A percentile compares a stretch with the other conserved stretches of the same genome.
Conservation (phyloP, 2,797 vertebrate genomes). For the Antennarius maculatus region DNA sequence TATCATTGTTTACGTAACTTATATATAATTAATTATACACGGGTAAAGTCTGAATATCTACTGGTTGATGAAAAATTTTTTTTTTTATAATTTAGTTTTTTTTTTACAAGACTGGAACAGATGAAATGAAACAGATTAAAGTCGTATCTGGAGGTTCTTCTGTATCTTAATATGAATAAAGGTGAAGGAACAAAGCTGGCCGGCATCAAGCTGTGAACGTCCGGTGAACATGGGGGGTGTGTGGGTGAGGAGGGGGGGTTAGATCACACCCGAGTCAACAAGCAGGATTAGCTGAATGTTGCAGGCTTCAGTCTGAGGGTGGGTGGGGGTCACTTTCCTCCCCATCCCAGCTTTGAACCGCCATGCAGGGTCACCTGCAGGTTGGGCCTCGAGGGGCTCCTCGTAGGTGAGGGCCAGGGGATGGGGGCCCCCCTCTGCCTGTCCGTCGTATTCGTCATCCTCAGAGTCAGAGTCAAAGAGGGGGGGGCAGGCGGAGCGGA, state of each 20-base stretch:
- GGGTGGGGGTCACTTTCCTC: slow-evolving; percentile 9
- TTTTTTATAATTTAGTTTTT: too few species aligned
- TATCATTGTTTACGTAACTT: too few species aligned
- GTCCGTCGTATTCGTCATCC: slow-evolving; percentile 76
- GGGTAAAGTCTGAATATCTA: too few species aligned
- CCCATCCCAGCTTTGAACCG: slow-evolving; percentile 25
- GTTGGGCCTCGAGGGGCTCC: slow-evolving; percentile 79
- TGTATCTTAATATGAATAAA: not conserved
- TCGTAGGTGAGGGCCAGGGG: slow-evolving; percentile 82
- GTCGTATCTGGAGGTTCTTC: too few species aligned
- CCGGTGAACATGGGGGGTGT: slow-evolving; percentile 16
- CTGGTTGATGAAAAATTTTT: too few species aligned
- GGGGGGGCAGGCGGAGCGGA: slow-evolving; percentile 78
- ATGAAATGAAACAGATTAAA: too few species aligned
- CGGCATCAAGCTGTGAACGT: slow-evolving; percentile 40
- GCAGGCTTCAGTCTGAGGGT: slow-evolving; percentile 6
- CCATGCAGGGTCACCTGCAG: slow-evolving; percentile 91
- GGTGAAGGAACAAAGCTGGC: slow-evolving; percentile 20
- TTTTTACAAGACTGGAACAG: too few species aligned
- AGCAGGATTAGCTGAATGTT: slow-evolving; percentile 45
- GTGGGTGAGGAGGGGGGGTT: slow-evolving; percentile 38
- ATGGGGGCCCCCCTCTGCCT: slow-evolving; percentile 40
- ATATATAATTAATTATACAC: too few species aligned
- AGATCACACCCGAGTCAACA: slow-evolving; percentile 51
- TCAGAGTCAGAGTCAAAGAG: slow-evolving; percentile 79